Base-by-base conservation (phyloP, 2,113 vertebrate genomes). In the Merops nubicus region DNA sequence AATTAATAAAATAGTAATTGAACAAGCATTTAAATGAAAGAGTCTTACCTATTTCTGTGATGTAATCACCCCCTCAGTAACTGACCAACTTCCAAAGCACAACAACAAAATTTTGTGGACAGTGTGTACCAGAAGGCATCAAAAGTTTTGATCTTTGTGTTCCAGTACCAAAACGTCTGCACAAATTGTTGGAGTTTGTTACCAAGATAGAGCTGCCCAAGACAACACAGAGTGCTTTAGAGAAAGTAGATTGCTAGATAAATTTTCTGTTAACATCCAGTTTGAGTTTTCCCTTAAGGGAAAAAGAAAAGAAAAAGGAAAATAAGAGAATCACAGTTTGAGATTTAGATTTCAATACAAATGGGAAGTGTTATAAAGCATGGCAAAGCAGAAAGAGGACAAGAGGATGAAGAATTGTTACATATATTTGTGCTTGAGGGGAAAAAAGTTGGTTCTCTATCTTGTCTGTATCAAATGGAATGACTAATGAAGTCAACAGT, bases 31-130 rank as follows among this genome's bases (percentile, higher is more conserved):
- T 38, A 3, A 40, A 68, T 40, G 8, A 72, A 63, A 12, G 23
- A 21, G 8, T 1, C 8, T 77, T 9, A 38, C 3, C 7, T 83
- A 15, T 42, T 59, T 84, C 33, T 73, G 13, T 53, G 28, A 6
- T 7, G 10, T 48, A 48, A 50, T 6, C 5, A 29, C 12, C 1
- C 1, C 1, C 15, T 15, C 15, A 56, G 26, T 48, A 34, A 57
- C 1, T 13, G 9, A 68, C 5, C 8, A 36, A 13, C 14, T 50
- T 21, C 11, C 7, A 40, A 59, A 50, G 10, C 5, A 54, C 6
- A n/a, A 13, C 4, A 59, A 22, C 3, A 40, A 48, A 34, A 31
- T 54, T n/a, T 69, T 10, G 16, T 45, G 29, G 8, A 64, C 20
- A 50, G 3, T 9, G 6, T 62, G 8, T n/a, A 11, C 8, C 45